These are phyloP conservation scores for Hypotaenidia philippensis DNA, from an alignment of 2,797 vertebrate species.

Conservation along the genomic window DNA sequence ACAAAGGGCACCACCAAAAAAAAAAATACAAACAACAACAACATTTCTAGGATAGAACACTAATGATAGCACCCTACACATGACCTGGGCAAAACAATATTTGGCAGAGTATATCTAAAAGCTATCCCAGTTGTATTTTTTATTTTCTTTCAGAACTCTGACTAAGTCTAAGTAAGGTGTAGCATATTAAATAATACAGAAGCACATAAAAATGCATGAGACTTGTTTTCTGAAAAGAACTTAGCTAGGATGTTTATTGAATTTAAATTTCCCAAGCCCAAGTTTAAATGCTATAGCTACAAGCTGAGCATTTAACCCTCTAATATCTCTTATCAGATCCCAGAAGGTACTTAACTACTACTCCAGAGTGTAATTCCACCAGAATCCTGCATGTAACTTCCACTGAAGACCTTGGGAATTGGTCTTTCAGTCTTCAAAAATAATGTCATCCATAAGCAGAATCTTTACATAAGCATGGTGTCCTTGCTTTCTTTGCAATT, in stretches of 20 bases:
- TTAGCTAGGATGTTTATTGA: constrained; percentile 44
- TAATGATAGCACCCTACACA: constrained; percentile 62
- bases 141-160: constrained; percentile 49
- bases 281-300: constrained; percentile 37
- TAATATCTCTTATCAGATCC: background rate
- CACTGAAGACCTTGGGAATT: background rate
- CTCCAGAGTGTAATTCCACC: background rate
- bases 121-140: constrained; percentile 22
- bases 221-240: constrained; percentile 51
- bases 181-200: constrained; percentile 71
- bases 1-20: constrained; percentile 67
- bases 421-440: background rate
- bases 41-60: constrained; percentile 67
- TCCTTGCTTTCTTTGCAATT: constrained; percentile 14
- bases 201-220: constrained; percentile 65
- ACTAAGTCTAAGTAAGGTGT: constrained; percentile 45
- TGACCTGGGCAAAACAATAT: constrained; percentile 64
- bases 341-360: background rate
- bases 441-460: background rate
- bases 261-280: constrained; percentile 56
- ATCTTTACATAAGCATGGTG: background rate
- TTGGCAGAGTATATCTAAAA: constrained; percentile 54
- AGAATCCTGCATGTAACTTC: background rate
- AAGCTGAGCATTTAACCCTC: constrained; percentile 23
- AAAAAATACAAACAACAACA: constrained; percentile 75